phyloP scores from a whole-genome alignment of 2,888 invertebrate species.

The Stenichneumon culpator region DNA sequence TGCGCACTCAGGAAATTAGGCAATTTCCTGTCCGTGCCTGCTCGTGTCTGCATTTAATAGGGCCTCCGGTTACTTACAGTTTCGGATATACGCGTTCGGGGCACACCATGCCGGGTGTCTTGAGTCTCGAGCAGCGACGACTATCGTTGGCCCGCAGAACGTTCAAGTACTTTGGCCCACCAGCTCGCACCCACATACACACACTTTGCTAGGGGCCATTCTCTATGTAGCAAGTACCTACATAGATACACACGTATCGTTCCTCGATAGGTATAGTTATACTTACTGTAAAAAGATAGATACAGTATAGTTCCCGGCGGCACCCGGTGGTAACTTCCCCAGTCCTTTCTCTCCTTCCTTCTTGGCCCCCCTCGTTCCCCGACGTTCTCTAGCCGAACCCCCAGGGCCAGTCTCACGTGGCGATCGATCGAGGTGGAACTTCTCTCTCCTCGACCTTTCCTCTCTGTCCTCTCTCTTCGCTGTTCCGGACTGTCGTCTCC shows the following conservation, averaged over 20 bases:
- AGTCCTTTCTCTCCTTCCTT: slow-evolving; percentile 48
- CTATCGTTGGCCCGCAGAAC: slow-evolving; percentile 69
- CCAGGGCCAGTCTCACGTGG: slow-evolving; percentile 72
- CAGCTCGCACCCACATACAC: neutral
- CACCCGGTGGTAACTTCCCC: slow-evolving; percentile 56
- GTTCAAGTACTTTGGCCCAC: slow-evolving; percentile 59
- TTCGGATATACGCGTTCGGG: slow-evolving; percentile 62
- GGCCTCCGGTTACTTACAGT: slow-evolving; percentile 78
- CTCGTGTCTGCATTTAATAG: slow-evolving; percentile 85
- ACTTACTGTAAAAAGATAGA: slow-evolving; percentile 22
- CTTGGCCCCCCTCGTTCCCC: slow-evolving; percentile 22
- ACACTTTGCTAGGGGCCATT: neutral
- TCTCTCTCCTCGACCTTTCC: slow-evolving; percentile 50
- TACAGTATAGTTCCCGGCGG: slow-evolving; percentile 38
- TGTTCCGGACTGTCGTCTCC: slow-evolving; percentile 49
- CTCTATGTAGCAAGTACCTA: neutral
- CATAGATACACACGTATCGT: slow-evolving; percentile 28
- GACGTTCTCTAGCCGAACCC: slow-evolving; percentile 27
- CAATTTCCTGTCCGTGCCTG: slow-evolving; percentile 84
- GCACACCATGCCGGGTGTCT: slow-evolving; percentile 7
- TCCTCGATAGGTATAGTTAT: slow-evolving; percentile 16
- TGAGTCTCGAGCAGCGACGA: slow-evolving; percentile 60
- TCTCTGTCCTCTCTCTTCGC: slow-evolving; percentile 66
- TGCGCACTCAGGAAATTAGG: slow-evolving; percentile 85
- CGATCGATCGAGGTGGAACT: slow-evolving; percentile 78